A percentile compares a stretch with the other conserved stretches of the same genome.
These are phyloP conservation scores for Saccostrea cuccullata DNA, from an alignment of 1,140 invertebrate genomes.

Conservation along the genomic window DNA sequence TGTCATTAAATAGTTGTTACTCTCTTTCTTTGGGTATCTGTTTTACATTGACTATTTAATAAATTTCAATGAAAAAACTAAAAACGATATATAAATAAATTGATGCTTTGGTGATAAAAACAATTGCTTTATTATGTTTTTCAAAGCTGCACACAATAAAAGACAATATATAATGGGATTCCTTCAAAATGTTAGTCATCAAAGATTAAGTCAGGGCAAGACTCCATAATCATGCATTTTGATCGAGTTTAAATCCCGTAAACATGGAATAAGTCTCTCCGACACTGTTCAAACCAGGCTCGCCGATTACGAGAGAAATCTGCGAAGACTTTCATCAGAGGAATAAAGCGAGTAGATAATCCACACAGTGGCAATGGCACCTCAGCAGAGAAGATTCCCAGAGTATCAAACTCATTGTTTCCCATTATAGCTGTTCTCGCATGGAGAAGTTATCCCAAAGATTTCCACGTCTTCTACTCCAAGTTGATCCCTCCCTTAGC, in stretches of 20 bases:
- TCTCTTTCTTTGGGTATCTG: no score
- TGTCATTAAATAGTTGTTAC: no score
- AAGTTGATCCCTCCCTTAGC: conserved; percentile 26
- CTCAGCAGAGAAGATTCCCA: conserved; percentile 15
- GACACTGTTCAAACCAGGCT: neutral
- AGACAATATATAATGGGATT: conserved; percentile 20
- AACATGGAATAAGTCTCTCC: conserved; percentile 25
- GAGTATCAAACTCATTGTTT: conserved; percentile 15
- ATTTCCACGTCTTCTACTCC: neutral
- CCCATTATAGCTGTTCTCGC: neutral
- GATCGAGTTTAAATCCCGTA: conserved; percentile 34
- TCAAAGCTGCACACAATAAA: neutral
- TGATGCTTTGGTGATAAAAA: neutral
- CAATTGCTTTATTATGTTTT: neutral
- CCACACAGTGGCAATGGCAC: neutral
- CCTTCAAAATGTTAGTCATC: conserved; percentile 23
- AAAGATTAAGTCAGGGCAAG: conserved; percentile 22
- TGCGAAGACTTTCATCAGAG: conserved; percentile 19
- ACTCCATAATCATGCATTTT: conserved; percentile 24
- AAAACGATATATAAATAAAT: no score
- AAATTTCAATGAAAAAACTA: no score
- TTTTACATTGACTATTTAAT: no score
- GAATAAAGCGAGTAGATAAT: neutral
- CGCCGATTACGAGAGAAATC: neutral
- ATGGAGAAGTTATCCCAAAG: conserved; percentile 29